These are phyloP conservation scores for Athene cunicularia DNA, from an alignment of 2,113 vertebrate species.

Conservation along the genomic window DNA sequence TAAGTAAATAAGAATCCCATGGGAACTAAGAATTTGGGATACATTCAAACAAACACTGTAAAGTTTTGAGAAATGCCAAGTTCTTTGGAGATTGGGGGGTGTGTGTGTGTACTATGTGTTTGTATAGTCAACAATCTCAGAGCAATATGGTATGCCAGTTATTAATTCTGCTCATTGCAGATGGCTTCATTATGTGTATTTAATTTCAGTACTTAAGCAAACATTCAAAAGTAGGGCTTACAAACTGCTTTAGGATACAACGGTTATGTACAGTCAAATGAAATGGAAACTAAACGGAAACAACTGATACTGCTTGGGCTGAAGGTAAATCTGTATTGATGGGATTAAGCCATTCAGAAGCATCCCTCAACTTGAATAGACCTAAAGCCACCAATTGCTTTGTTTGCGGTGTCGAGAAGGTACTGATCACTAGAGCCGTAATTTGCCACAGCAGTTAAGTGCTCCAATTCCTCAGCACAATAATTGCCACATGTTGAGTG, in stretches of 20 bases:
- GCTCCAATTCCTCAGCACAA: conserved; percentile 78
- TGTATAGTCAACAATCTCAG: conserved; percentile 65
- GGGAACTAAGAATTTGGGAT: conserved; percentile 48
- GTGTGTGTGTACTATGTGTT: not conserved
- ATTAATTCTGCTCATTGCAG: conserved; percentile 68
- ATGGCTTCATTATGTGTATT: conserved; percentile 69
- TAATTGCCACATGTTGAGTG: conserved; percentile 83
- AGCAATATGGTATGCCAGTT: conserved; percentile 72
- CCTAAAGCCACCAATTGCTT: conserved; percentile 31
- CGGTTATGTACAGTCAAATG: conserved; percentile 18
- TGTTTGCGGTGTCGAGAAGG: conserved; percentile 32
- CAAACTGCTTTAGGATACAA: conserved; percentile 45
- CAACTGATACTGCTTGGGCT: conserved; percentile 17
- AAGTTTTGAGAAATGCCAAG: conserved; percentile 40
- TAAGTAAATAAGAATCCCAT: conserved; percentile 27
- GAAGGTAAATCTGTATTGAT: conserved; percentile 53
- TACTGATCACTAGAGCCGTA: conserved; percentile 61
- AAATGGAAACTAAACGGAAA: conserved; percentile 28
- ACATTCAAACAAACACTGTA: conserved; percentile 42
- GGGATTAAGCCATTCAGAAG: conserved; percentile 29
- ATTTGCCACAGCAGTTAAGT: conserved; percentile 78
- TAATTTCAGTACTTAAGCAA: conserved; percentile 70
- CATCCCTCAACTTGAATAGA: conserved; percentile 20
- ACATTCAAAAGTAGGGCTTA: conserved; percentile 49
- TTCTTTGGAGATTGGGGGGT: not conserved